Base-by-base conservation (phyloP, 1,140 invertebrate genomes). In the Formica exsecta region DNA sequence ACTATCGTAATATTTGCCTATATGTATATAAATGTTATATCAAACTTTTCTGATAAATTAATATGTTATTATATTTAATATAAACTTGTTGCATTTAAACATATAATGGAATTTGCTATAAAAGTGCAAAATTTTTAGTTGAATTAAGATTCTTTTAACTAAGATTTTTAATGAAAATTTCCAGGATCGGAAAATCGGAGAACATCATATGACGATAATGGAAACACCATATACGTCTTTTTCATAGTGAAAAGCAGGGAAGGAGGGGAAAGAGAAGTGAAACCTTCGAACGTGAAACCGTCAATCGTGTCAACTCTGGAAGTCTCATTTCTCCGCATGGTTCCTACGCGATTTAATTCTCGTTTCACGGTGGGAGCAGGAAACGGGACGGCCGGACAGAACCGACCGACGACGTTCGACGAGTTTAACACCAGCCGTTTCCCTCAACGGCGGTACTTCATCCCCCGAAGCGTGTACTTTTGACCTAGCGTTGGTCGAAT, bases 361-460 rank as follows among this genome's bases (percentile, higher is more conserved):
- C 79, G 74, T 87, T 90, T 90, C 81, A 87, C 64, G 88, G 64
- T 87, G 61, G n/a, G 71, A 89, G 48, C 77, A 89, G 88, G 87
- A 89, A 89, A 83, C 84, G 38, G 44, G 38, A 16, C 32, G 11
- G 29, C n/a, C 41, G 41, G 19, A 57, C 2, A 54, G 44, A 70
- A 68, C 62, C 41, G 16, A 41, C 68, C 25, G 19, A 13, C 13
- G 13, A n/a, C 22, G n/a, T 51, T 51, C 41, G n/a, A 81, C 48
- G 75, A n/a, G 25, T 7, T 25, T 29, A 36, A 44, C 4, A 0
- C 75, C 75, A 54, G 41, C 16, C n/a, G 76, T 51, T 68, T 13
- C 22, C 25, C 38, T 75, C 25, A 41, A n/a, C 8, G 2, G 54
- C 7, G 6, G 6, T 32, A 6, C 54, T 48, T 83, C 38, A 81